Base-by-base conservation (phyloP, 1,140 invertebrate species). In the Mesaphorura yosii region DNA sequence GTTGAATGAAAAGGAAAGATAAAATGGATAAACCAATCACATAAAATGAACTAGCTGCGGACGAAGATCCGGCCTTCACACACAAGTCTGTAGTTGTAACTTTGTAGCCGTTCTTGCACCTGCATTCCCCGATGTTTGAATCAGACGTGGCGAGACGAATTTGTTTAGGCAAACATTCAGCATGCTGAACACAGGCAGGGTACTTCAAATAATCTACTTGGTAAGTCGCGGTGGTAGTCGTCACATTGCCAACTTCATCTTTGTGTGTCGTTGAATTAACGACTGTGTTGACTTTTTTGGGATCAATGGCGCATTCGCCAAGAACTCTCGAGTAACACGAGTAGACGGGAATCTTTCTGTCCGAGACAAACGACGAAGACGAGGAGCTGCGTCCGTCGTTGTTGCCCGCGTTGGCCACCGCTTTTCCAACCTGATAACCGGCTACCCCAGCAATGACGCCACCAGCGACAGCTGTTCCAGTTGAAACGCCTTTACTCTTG, bases 121-220 rank as follows among this genome's bases (percentile, higher is more conserved):
- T 44, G 27, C 57, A 59, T 4, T 38, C 48, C 22, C 57, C 57
- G 28, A 59, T 51, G 28, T 51, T 22, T 1, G 57, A 51, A 22
- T 59, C 57, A 41, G 20, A 23, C 4, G n/a, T 19, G 14, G 49
- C 29, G 17, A 17, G 4, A 22, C 26, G 50, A 23, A n/a, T 19
- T 23, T 29, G 14, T 17, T 27, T 40, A 15, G n/a, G 48, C 28
- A 37, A 26, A 20, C 57, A 59, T 7, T 40, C 38, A 20, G 57
- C 57, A 51, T 59, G 3, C 3, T 19, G 0, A 2, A 59, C 26
- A 44, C 57, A 59, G 20, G 34, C 41, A 25, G 51, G n/a, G 10
- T 48, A 15, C 5, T 31, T n/a, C 4, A 7, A 14, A 34, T 48
- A 48, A 17, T 48, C 31, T n/a, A 34, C 31, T 10, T 10, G 4